Evolutionary conservation across 2,888 invertebrate species (phyloP).

Genomic region (Amblyjoppa proteus): DNA sequence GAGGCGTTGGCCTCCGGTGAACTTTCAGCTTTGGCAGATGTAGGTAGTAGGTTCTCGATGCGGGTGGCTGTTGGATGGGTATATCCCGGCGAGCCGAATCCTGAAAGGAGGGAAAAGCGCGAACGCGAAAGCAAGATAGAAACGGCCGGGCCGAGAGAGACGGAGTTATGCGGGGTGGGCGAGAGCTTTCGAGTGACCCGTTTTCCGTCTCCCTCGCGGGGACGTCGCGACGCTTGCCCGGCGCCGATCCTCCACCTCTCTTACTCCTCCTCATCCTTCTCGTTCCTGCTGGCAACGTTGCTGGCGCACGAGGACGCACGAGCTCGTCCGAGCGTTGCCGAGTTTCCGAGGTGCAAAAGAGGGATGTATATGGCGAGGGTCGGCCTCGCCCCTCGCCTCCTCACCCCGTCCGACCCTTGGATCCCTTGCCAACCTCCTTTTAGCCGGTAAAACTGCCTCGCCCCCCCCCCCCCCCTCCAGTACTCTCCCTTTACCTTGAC

Average conservation of each 20-base stretch:
- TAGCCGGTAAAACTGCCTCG: constrained; percentile 15
- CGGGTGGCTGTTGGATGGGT: constrained; percentile 53
- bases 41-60: constrained; percentile 66
- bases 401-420: constrained; percentile 31
- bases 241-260: constrained; percentile 62
- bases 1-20: constrained; percentile 82
- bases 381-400: constrained; percentile 67
- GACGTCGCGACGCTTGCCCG: constrained; percentile 64
- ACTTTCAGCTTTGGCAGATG: constrained; percentile 81
- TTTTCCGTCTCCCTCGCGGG: constrained; percentile 79
- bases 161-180: constrained; percentile 1
- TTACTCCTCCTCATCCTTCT: constrained; percentile 47
- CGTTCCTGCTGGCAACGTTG: constrained; percentile 58
- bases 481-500: background rate
- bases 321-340: constrained; percentile 71
- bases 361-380: constrained; percentile 53
- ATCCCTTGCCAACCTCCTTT: constrained; percentile 25
- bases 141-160: constrained; percentile 43
- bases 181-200: constrained; percentile 74
- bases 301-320: constrained; percentile 68
- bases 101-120: constrained; percentile 75
- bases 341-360: constrained; percentile 72
- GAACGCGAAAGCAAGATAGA: constrained; percentile 34
- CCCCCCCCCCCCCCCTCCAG: background rate
- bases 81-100: constrained; percentile 78